phyloP scores from a whole-genome alignment of 2,113 vertebrate genomes.

The Hippopotamus amphibius region DNA sequence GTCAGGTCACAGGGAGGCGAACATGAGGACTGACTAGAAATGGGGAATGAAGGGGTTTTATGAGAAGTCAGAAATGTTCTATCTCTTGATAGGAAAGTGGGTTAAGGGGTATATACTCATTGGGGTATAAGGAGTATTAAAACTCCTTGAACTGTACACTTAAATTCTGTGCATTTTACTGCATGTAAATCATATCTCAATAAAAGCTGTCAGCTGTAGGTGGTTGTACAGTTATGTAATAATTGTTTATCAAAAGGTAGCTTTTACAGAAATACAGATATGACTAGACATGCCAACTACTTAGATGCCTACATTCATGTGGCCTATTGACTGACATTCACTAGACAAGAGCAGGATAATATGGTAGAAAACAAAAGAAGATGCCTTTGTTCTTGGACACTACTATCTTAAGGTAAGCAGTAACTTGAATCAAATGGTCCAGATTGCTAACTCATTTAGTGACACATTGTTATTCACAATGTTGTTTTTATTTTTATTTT shows the following conservation, averaged over 20 bases:
- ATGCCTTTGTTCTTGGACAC: not conserved
- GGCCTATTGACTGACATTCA: not conserved
- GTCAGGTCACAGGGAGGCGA: not conserved
- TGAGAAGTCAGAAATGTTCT: not conserved
- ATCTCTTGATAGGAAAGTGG: not conserved
- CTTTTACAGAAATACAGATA: slow-evolving; percentile 25
- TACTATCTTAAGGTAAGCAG: not conserved
- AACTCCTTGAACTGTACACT: not conserved
- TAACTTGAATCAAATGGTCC: not conserved
- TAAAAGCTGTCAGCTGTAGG: not conserved
- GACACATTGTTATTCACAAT: not conserved
- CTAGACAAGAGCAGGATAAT: not conserved
- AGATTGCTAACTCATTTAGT: not conserved
- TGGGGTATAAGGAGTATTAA: not conserved
- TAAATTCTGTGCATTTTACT: not conserved
- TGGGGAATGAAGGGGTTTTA: not conserved
- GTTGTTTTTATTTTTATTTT: not conserved
- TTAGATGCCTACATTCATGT: not conserved
- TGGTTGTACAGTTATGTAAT: not conserved
- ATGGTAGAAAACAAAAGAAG: not conserved
- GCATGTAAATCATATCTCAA: not conserved
- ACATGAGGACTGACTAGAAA: not conserved
- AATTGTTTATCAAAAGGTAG: not conserved
- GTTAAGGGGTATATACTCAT: not conserved
- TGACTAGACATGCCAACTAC: not conserved